Evolutionary conservation across 2,113 vertebrate genomes (phyloP), one percentile per base, ranked within the genome.

Genomic region (Spizaetus ornatus): DNA sequence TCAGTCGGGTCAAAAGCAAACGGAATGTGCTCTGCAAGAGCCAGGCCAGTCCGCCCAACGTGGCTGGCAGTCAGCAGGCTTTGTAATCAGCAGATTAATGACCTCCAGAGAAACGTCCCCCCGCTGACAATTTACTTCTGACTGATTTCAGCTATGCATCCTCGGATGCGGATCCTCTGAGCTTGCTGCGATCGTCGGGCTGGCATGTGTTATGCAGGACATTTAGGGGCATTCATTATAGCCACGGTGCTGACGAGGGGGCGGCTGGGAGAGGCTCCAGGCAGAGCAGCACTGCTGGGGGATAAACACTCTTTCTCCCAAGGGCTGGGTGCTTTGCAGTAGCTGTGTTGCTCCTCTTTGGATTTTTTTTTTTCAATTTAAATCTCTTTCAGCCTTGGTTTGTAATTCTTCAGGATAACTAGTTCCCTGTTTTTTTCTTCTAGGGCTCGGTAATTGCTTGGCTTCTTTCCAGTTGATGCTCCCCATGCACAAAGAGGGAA

Each of bases 161-260:
- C 36, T 36, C 1, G 2, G 38, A n/a, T 20, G 43, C 3, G 3
- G 61, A 15, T 79, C 38, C 77, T 53, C 67, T n/a, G 21, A 17
- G 66, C 48, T 31, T 32, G 48, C 11, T 73, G 71, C 1, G 27
- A 53, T 11, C 0, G 9, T n/a, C n/a, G 1, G 19, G 40, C 55
- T 9, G 2, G 32, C 29, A 31, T 2, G 5, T 0, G 4, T 53
- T 16, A 8, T 15, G 5, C 9, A 8, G 36, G 67, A 42, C 15
- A 4, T 71, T 16, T 13, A 38, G 38, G 32, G 67, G 58, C 47
- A 31, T 21, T 76, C 1, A 0, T 52, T 80, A 25, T 4, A 53
- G n/a, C 36, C 11, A 0, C 0, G 0, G 67, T 3, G 1, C 32
- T 70, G 85, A 29, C 0, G 5, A 58, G 55, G 2, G 7, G 38